Base-by-base conservation (phyloP, 1,140 invertebrate genomes). In the Ylistrum balloti region DNA sequence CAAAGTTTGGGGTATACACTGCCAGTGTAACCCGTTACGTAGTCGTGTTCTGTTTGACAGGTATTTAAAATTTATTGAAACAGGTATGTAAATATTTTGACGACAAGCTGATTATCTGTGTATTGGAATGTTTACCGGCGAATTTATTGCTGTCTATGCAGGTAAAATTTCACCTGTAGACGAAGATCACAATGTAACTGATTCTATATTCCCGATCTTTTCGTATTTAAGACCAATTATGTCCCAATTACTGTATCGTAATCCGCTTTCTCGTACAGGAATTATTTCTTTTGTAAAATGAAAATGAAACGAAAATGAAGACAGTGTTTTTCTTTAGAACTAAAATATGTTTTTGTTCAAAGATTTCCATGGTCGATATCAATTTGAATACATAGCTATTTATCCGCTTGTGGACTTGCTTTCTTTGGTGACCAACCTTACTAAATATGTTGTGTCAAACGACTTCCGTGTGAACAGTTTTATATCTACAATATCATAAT, bases 221-320 rank as follows among this genome's bases (percentile, higher is more conserved):
- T 74, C 56, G 22, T 28, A 74, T 74, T 74, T 74, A 74, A 74
- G 56, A 74, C 56, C 56, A 74, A 74, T 74, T 74, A 74, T 17
- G n/a, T 74, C 9, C 20, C 56, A 74, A 74, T 74, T 74, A 74
- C 28, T n/a, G 17, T 74, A 74, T 28, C 17, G 28, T 74, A 74
- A 74, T 74, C 56, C 56, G 56, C 56, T 74, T 74, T 74, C 5
- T 74, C 56, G 56, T 5, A 28, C 1, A 74, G 56, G n/a, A 74
- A n/a, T 74, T 28, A 74, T 11, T 74, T 74, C 56, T 74, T 28
- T 74, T 74, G 56, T 74, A 22, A 28, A 74, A 74, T 17, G 56
- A 74, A 74, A 74, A 74, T 74, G 56, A 74, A 74, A 74, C 56
- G 56, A 74, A 74, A 74, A 74, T 74, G 56, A 28, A 74, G 56